A percentile compares a stretch with the other conserved stretches of the same genome.
Evolutionary conservation across 2,797 vertebrate species (phyloP).

Genomic region (Lutjanus argentimaculatus): DNA sequence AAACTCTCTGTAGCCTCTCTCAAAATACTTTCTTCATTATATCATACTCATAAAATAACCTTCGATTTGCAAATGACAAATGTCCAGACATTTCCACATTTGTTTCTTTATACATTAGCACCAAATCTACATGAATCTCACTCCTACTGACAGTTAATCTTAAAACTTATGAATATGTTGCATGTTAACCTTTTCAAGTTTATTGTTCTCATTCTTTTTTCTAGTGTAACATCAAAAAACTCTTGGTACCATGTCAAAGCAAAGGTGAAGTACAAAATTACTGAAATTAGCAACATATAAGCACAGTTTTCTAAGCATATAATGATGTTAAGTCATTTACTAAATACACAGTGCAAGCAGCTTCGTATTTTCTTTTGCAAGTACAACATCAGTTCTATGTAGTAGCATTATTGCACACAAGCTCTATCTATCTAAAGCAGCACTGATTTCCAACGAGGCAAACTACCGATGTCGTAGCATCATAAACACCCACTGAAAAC

Average conservation of each 20-base stretch:
- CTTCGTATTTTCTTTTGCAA: constrained; percentile 72
- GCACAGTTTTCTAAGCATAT: constrained; percentile 60
- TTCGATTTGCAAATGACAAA: constrained; percentile 40
- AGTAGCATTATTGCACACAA: constrained; percentile 76
- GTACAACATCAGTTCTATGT: constrained; percentile 71
- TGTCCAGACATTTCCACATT: constrained; percentile 46
- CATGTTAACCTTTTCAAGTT: constrained; percentile 45
- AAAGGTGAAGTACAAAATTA: constrained; percentile 61
- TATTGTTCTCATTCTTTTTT: constrained; percentile 51
- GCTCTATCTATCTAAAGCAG: constrained; percentile 78
- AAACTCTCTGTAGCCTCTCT: constrained; percentile 42
- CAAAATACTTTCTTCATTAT: constrained; percentile 41
- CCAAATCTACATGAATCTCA: constrained; percentile 71
- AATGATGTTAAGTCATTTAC: constrained; percentile 54
- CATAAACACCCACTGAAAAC: constrained; percentile 69
- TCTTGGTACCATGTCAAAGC: constrained; percentile 56
- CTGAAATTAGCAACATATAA: constrained; percentile 60
- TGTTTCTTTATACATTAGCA: constrained; percentile 79
- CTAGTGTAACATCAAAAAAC: constrained; percentile 57
- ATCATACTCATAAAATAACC: constrained; percentile 43
- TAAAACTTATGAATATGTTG: constrained; percentile 33
- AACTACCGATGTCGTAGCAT: constrained; percentile 70
- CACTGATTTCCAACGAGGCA: constrained; percentile 72
- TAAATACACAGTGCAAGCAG: constrained; percentile 75
- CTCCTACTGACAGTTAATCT: constrained; percentile 39